A percentile compares a stretch with the other conserved stretches of the same genome.
Conservation (phyloP, 2,797 vertebrate species). For the Oophaga sylvatica region DNA sequence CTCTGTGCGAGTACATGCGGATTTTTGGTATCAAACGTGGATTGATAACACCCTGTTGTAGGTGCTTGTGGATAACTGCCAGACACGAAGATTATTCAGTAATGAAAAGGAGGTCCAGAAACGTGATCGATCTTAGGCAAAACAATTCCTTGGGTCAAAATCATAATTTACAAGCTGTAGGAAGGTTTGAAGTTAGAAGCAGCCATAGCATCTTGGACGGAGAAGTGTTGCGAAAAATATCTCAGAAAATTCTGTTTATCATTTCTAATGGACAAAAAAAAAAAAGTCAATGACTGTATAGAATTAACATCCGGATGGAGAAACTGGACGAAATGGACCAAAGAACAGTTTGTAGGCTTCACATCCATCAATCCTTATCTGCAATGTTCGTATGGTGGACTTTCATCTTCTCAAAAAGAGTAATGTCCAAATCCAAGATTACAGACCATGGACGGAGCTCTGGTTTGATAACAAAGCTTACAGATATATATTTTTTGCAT, state of each 20-base stretch:
- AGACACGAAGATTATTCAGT: slow-evolving; percentile 37
- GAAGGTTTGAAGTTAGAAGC: neutral
- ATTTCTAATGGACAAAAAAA: neutral
- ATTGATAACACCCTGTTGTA: slow-evolving; percentile 47
- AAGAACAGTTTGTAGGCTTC: neutral
- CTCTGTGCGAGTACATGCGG: slow-evolving; percentile 65
- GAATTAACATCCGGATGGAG: neutral
- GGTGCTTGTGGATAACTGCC: slow-evolving; percentile 55
- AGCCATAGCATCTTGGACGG: slow-evolving; percentile 10
- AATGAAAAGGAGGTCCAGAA: slow-evolving; percentile 26
- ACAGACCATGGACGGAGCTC: slow-evolving; percentile 20
- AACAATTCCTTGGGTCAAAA: slow-evolving; percentile 20
- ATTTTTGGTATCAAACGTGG: slow-evolving; percentile 66
- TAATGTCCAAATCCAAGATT: neutral
- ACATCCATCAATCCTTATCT: neutral
- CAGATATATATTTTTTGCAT: neutral
- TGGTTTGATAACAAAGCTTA: slow-evolving; percentile 3
- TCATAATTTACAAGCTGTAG: slow-evolving; percentile 5
- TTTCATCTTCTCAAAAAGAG: neutral
- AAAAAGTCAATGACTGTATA: neutral
- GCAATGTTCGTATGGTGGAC: neutral
- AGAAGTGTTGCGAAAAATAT: neutral
- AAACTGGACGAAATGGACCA: neutral
- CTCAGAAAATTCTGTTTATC: neutral
- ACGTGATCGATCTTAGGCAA: neutral